These are phyloP conservation scores for Epirrhoe alternata DNA, from an alignment of 2,888 invertebrate species.

Conservation along the genomic window DNA sequence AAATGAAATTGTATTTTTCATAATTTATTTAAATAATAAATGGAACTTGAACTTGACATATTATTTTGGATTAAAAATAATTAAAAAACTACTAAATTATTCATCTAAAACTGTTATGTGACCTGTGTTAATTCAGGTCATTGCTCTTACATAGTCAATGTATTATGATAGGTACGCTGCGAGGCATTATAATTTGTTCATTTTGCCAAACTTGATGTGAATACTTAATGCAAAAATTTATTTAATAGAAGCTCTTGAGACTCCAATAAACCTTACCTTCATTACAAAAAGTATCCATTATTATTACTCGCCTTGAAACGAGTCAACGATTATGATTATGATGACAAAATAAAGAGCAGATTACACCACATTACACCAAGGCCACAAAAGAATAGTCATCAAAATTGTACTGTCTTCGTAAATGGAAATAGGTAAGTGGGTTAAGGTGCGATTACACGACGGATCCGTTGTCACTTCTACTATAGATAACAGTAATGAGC, in stretches of 20 bases:
- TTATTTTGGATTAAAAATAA: not conserved
- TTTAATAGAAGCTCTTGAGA: not conserved
- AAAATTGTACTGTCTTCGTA: slow-evolving; percentile 5
- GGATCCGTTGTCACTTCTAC: slow-evolving; percentile 39
- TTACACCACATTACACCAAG: not conserved
- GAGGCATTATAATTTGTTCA: not conserved
- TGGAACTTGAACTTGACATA: not conserved
- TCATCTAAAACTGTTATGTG: not conserved
- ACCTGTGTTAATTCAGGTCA: not conserved
- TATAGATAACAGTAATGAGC: slow-evolving; percentile 48
- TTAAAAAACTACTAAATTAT: not conserved
- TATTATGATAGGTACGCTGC: not conserved
- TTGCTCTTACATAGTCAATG: not conserved
- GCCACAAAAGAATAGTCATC: not conserved
- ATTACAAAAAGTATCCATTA: not conserved
- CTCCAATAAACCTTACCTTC: not conserved
- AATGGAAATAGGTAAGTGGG: slow-evolving; percentile 49
- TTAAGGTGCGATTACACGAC: slow-evolving; percentile 42
- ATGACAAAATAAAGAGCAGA: slow-evolving; percentile 1
- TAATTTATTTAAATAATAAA: not conserved
- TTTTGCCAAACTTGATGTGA: not conserved
- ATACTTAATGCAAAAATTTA: too few species aligned
- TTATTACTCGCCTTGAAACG: not conserved
- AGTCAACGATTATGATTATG: not conserved
- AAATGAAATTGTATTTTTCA: not conserved